phyloP scores from a whole-genome alignment of 2,797 vertebrate species.

The Nasua narica region DNA sequence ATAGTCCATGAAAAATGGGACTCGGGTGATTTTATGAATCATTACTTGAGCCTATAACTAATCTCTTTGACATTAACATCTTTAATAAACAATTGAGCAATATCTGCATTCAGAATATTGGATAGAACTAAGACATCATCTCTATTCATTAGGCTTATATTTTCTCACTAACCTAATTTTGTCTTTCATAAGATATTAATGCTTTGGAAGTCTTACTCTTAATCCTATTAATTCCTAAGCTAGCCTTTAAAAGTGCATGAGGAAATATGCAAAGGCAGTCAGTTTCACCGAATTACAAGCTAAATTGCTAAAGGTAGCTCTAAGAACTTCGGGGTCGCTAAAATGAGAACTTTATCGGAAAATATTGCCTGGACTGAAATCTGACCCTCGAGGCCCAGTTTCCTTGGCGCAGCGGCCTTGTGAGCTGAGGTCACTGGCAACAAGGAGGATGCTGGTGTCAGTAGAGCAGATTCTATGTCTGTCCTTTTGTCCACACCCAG shows the following conservation, averaged over 20 bases:
- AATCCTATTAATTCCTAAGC: constrained; percentile 62
- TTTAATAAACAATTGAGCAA: constrained; percentile 62
- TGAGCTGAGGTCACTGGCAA: not conserved
- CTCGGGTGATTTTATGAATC: constrained; percentile 41
- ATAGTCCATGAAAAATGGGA: constrained; percentile 28
- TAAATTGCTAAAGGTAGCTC: constrained; percentile 44
- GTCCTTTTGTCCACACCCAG: not conserved
- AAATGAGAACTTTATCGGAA: not conserved
- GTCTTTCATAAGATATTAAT: constrained; percentile 68
- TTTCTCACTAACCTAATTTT: constrained; percentile 75
- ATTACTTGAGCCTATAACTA: constrained; percentile 44
- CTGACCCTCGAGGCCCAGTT: not conserved
- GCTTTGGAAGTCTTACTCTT: constrained; percentile 59
- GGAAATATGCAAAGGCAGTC: constrained; percentile 31
- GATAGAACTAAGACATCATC: constrained; percentile 44
- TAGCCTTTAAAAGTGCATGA: constrained; percentile 60
- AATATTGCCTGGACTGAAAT: not conserved
- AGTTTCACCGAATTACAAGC: constrained; percentile 30
- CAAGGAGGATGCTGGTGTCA: not conserved
- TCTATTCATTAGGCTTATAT: constrained; percentile 59
- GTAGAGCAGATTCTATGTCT: not conserved
- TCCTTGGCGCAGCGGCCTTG: not conserved
- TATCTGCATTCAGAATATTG: constrained; percentile 38
- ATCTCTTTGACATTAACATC: constrained; percentile 67
- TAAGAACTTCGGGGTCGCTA: not conserved